Base-by-base conservation (phyloP, 2,888 invertebrate species). In the Temnothorax ravouxi region DNA sequence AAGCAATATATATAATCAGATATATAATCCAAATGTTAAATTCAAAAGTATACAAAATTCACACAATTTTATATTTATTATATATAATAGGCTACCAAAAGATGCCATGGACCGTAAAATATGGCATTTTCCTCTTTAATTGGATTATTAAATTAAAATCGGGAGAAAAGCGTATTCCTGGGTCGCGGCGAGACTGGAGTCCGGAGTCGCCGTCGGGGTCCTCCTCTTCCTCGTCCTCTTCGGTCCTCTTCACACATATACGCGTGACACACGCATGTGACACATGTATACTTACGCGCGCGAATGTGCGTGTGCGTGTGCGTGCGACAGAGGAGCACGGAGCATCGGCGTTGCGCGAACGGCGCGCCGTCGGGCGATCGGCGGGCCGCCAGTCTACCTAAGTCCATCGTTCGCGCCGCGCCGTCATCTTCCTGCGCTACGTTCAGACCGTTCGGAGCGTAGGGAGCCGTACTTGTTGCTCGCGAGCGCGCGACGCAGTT, bases 381-480 rank as follows among this genome's bases (percentile, higher is more conserved):
- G 41, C 54, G 9, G 29, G 13, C 6, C 9, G 61, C 61, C 47
- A 50, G 79, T 71, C 67, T 44, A 79, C 59, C 59, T 79, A 56
- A 44, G 18, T 13, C 47, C 59, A 47, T 79, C 71, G 44, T n/a
- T 56, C 41, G 18, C 77, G 21, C 44, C 59, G 29, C 11, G 47
- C 38, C 47, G 38, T 9, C 15, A 44, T 29, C 56, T 21, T 59
- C 47, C n/a, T 56, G 71, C 34, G 62, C 89, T 87, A 86, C 74
- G 62, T 88, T 89, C 89, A 84, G 34, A 29, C 29, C 0, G 29
- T 29, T 29, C 29, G 29, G 82, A 84, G 82, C 76, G 81, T 75
- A 71, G 9, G 9, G n/a, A 18, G 5, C 52, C 34, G 47, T 89
- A 89, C 89, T 89, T 89, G 89, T 89, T 89, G 88, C 88, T 84